phyloP scores from a whole-genome alignment of 2,888 invertebrate species.

The Petrolisthes manimaculis region DNA sequence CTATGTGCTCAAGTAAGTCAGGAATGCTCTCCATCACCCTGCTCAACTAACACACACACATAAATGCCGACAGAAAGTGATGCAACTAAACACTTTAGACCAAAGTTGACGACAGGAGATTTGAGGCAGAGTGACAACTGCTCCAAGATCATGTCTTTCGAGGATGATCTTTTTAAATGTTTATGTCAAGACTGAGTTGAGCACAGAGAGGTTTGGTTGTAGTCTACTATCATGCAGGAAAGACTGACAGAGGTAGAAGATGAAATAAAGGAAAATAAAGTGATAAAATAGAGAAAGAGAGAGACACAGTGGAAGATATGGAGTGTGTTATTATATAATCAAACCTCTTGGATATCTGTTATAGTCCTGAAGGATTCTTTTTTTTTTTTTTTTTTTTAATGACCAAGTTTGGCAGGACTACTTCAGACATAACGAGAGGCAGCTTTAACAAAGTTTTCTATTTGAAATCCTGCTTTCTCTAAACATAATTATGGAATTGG shows the following conservation, averaged over 20 bases:
- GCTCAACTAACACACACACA: no score
- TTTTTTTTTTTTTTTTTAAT: not conserved
- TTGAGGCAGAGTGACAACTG: no score
- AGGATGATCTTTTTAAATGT: no score
- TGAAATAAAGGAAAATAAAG: not conserved
- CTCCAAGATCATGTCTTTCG: no score
- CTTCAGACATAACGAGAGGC: not conserved
- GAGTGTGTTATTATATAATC: not conserved
- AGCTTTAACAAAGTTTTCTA: not conserved
- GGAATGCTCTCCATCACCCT: no score
- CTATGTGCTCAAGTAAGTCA: no score
- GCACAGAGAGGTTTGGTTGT: no score
- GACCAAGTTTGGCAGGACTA: not conserved
- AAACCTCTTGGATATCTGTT: not conserved
- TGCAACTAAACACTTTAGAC: no score
- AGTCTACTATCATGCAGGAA: no score
- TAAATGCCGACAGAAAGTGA: no score
- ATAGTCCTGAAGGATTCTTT: not conserved
- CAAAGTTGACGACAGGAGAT: no score
- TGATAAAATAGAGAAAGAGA: not conserved
- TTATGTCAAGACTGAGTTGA: no score
- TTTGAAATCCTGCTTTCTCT: not conserved
- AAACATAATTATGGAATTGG: not conserved
- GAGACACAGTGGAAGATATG: not conserved
- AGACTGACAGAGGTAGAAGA: not conserved